phyloP scores from a whole-genome alignment of 2,888 invertebrate species.

The Xiphydria camelus region DNA sequence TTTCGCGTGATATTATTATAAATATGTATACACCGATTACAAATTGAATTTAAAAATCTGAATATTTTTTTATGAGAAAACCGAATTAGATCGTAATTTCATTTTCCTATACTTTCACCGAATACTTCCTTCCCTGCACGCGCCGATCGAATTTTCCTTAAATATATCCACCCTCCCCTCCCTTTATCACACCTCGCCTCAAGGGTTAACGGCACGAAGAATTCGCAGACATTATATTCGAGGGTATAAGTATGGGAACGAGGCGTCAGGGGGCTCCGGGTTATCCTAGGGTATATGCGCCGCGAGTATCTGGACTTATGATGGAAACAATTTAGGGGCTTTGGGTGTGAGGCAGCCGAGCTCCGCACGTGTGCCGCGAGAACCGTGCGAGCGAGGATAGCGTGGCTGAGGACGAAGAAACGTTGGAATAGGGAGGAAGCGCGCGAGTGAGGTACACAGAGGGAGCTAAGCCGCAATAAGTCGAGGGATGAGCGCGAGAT shows the following conservation, averaged over 20 bases:
- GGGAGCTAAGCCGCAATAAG: constrained; percentile 57
- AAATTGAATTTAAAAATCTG: too few relatives aligned
- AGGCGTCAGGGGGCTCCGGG: constrained; percentile 29
- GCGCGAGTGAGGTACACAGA: constrained; percentile 26
- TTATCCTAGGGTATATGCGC: constrained; percentile 52
- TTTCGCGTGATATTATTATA: too few relatives aligned
- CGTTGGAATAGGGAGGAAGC: constrained; percentile 15
- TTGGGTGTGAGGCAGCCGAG: constrained; percentile 42
- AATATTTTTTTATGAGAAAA: too few relatives aligned
- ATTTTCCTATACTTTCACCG: too few relatives aligned
- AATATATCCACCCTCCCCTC: too few relatives aligned
- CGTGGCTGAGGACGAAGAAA: constrained; percentile 19
- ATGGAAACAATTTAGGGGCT: constrained; percentile 58
- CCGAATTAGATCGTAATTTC: too few relatives aligned
- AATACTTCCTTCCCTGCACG: too few relatives aligned
- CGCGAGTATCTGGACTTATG: constrained; percentile 57
- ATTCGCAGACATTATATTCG: constrained; percentile 46
- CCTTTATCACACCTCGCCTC: too few relatives aligned
- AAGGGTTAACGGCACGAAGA: constrained; percentile 48
- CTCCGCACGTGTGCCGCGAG: constrained; percentile 23
- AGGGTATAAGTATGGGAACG: too few relatives aligned
- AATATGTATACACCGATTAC: too few relatives aligned
- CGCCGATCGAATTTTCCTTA: too few relatives aligned
- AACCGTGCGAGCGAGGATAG: constrained; percentile 18
- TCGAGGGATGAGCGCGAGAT: constrained; percentile 58